Percentiles rank a stretch among this genome's conserved stretches.
Evolutionary conservation across 2,888 invertebrate species (phyloP).

Genomic region (Drosophila niveifrons): DNA sequence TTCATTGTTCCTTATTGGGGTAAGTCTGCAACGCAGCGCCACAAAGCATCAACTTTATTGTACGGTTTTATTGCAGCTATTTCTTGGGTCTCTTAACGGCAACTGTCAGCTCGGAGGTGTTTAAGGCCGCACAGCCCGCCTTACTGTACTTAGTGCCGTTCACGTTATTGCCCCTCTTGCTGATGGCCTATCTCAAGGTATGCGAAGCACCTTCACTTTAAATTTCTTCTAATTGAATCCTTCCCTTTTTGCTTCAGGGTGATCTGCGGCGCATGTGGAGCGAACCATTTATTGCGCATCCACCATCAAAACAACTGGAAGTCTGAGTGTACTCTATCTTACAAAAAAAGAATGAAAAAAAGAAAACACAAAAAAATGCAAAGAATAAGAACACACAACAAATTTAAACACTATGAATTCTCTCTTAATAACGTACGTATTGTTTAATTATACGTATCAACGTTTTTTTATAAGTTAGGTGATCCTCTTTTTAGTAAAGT

Average conservation of each 20-base stretch:
- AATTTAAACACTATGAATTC: slow-evolving; percentile 57
- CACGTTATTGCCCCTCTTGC: slow-evolving; percentile 96
- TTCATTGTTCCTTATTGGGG: slow-evolving; percentile 99
- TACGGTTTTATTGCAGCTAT: slow-evolving; percentile 86
- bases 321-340: slow-evolving; percentile 87
- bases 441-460: slow-evolving; percentile 64
- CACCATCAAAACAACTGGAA: slow-evolving; percentile 92
- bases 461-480: slow-evolving; percentile 67
- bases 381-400: slow-evolving; percentile 41
- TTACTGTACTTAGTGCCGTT: slow-evolving; percentile 98
- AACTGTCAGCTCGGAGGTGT: slow-evolving; percentile 98
- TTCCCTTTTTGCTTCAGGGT: slow-evolving; percentile 88
- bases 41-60: not conserved
- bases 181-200: slow-evolving; percentile 99
- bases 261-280: slow-evolving; percentile 99
- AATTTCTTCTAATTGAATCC: not conserved
- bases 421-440: slow-evolving; percentile 69
- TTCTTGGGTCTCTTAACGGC: slow-evolving; percentile 98
- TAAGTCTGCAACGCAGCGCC: slow-evolving; percentile 68
- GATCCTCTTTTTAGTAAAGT: slow-evolving; percentile 65
- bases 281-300: slow-evolving; percentile 95
- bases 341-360: slow-evolving; percentile 42
- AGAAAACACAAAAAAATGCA: slow-evolving; percentile 30
- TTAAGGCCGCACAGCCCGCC: slow-evolving; percentile 99
- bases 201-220: slow-evolving; percentile 35